Base-by-base conservation (phyloP, 2,888 invertebrate species). In the Brachypalpus laphriformis region DNA sequence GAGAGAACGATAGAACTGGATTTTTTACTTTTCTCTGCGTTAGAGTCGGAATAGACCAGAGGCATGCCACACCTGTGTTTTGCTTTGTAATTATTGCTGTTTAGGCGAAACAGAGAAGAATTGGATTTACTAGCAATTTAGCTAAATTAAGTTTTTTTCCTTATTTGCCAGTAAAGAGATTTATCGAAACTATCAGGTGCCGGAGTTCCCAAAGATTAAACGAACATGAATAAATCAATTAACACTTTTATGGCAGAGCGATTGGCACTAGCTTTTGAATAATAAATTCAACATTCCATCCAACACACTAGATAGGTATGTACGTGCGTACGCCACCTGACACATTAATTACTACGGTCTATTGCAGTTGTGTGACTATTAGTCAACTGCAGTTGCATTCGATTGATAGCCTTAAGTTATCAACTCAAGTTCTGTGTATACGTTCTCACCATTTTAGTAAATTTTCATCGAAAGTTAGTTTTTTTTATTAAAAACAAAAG, bases 51-150 rank as follows among this genome's bases (percentile, higher is more conserved):
- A 47, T 40, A 80, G 37, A 68, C 61, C 5, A 74, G 68, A 61
- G 56, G 28, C 63, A 74, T 65, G 74, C 83, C 83, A 83, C 83
- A 83, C 83, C 83, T 83, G 83, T 83, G 80, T 80, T 83, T 68
- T 74, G 51, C 51, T 74, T 80, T 74, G 18, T 51, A 80, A 83
- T 80, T 70, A 80, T 45, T 9, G 4, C 37, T 37, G 14, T 59
- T 51, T 45, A 16, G n/a, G 47, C 3, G 34, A 20, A 11, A 25
- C 3, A 37, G 8, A 7, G 28, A 31, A 31, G 16, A 56, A 34
- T 14, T 9, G 40, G 0, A n/a, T n/a, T 56, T 56, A 40, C 47
- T 28, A 59, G 22, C 8, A 8, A 40, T 20, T 20, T n/a, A 8
- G 5, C 22, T 4, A 54, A 6, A 51, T 25, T 9, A 8, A 20